Evolutionary conservation across 2,797 vertebrate species (phyloP).

Genomic region (Delichon dasypus): DNA sequence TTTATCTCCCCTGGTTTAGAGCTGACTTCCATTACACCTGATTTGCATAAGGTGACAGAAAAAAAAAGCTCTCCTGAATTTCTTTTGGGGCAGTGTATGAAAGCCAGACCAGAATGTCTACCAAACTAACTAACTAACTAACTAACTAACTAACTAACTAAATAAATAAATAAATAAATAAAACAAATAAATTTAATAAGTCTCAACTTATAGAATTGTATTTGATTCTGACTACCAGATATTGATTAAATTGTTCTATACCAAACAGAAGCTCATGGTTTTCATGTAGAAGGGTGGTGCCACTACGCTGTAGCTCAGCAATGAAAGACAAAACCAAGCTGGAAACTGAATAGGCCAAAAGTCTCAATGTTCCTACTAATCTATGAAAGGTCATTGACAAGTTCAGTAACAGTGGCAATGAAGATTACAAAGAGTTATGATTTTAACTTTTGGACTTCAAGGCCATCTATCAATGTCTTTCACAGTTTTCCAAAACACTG

Average conservation of each 20-base stretch:
- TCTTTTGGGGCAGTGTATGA: background rate
- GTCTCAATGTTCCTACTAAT: background rate
- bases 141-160: too few species aligned
- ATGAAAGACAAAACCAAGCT: background rate
- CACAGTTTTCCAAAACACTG: background rate
- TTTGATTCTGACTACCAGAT: background rate
- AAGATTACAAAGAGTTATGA: background rate
- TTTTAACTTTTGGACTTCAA: background rate
- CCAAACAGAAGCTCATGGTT: background rate
- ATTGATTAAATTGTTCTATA: background rate
- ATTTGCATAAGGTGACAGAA: background rate
- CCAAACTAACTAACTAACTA: too few species aligned
- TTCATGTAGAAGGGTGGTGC: background rate
- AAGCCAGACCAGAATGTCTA: background rate
- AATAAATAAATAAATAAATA: too few species aligned
- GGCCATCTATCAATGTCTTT: background rate
- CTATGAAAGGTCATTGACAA: background rate
- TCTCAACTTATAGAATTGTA: fast-evolving
- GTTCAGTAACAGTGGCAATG: background rate
- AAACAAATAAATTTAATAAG: background rate
- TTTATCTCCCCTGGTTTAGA: background rate
- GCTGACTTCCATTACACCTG: background rate
- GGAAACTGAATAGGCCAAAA: background rate
- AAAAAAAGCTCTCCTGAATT: background rate
- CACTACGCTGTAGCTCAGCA: background rate